phyloP scores from a whole-genome alignment of 1,140 invertebrate genomes.

The Hylaeus volcanicus region DNA sequence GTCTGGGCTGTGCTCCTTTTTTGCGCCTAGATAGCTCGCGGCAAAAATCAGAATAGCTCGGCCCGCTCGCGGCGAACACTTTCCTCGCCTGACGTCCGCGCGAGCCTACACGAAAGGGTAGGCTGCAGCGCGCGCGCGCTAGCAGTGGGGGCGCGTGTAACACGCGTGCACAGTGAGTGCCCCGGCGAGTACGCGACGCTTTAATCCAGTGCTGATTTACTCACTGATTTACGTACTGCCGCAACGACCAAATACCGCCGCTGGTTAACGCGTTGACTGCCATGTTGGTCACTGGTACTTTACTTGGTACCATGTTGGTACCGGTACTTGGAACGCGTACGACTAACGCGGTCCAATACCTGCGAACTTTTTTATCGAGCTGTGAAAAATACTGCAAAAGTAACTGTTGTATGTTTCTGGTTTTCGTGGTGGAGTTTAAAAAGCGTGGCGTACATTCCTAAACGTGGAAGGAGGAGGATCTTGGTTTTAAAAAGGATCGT shows the following conservation, averaged over 20 bases:
- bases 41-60: conserved; percentile 67
- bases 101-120: conserved; percentile 66
- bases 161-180: conserved; percentile 41
- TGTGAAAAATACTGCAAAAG: too few species aligned
- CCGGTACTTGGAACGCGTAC: too few species aligned
- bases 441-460: too few species aligned
- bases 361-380: too few species aligned
- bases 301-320: too few species aligned
- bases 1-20: conserved; percentile 55
- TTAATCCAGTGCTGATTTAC: conserved; percentile 48
- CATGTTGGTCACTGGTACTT: too few species aligned
- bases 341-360: too few species aligned
- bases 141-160: not conserved
- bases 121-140: conserved; percentile 43
- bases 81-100: not conserved
- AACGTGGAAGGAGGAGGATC: too few species aligned
- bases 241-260: conserved; percentile 17
- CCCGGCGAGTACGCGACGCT: conserved; percentile 32
- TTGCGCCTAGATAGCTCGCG: conserved; percentile 64
- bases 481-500: too few species aligned
- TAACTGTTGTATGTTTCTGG: too few species aligned
- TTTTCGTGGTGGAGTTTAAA: too few species aligned
- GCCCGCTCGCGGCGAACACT: conserved; percentile 22
- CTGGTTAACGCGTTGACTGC: conserved; percentile 13
- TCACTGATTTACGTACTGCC: conserved; percentile 68